Evolutionary conservation across 2,113 vertebrate genomes (phyloP), one percentile per base, ranked within the genome.

Genomic region (Glaucidium brasilianum): DNA sequence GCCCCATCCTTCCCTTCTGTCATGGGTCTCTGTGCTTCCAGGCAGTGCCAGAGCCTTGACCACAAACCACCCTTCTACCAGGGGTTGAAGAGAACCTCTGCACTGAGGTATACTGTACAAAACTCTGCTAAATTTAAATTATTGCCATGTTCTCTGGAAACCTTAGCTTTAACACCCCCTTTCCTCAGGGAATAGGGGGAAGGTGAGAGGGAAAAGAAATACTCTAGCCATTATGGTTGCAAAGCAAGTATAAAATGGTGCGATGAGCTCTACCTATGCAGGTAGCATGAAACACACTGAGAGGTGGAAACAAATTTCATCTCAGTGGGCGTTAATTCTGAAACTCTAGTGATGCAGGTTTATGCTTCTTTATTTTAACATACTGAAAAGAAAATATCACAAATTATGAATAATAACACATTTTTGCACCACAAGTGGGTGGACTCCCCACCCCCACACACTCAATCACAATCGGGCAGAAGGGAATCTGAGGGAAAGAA

Each of bases 361-460:
- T 58, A 83, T 21, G 47, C 3, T 29, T 60, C 81, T 82, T 39
- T 53, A 13, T 64, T 69, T 80, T 55, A 73, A 58, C n/a, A 66
- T 32, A 47, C 72, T 47, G 67, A 58, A 80, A 72, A 85, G 10
- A n/a, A 85, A 77, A 23, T 53, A 79, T 60, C 79, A 69, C 27
- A 71, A 23, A 81, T 56, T 77, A 53, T 22, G 25, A 91, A 63
- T 23, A 88, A 59, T 72, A 77, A 55, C 59, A n/a, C 29, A 12
- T 56, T 95, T 88, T 66, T 78, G 45, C 39, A 80, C 67, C 39
- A 77, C 25, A 20, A 43, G 68, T 29, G 75, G 41, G 79, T 63
- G 47, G 59, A 59, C 16, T 50, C 39, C 63, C 10, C 2, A 0
- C 5, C 2, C 29, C 10, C 1, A 0, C 50, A 23, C 27, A 11